These are phyloP conservation scores for Blastobasis adustella DNA, from an alignment of 2,888 invertebrate genomes.

Conservation along the genomic window DNA sequence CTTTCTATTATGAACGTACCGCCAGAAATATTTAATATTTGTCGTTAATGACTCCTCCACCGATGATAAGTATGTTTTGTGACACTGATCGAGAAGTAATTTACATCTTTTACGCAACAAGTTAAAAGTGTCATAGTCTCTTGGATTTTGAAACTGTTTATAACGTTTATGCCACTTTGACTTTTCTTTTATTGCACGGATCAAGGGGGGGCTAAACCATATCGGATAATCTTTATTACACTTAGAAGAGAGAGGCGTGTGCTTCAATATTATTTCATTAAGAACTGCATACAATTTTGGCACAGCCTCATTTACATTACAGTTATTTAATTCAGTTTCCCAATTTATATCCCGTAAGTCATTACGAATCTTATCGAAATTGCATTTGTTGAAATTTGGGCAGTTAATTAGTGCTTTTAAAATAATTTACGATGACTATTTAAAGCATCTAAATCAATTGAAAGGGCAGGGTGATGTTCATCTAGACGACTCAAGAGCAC, in stretches of 20 bases:
- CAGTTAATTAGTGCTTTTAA: not conserved
- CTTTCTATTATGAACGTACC: constrained; percentile 6
- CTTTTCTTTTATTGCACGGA: constrained; percentile 7
- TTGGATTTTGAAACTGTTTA: constrained; percentile 7
- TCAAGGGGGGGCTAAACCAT: constrained; percentile 8
- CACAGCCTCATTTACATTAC: not conserved
- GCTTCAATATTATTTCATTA: not conserved
- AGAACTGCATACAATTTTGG: not conserved
- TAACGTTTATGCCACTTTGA: constrained; percentile 3
- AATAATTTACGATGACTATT: not conserved
- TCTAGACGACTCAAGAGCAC: constrained; percentile 3
- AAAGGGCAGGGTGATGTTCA: constrained; percentile 3
- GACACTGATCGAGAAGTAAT: constrained; percentile 1
- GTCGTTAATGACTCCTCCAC: constrained; percentile 1
- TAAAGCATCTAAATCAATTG: not conserved
- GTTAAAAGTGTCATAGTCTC: constrained; percentile 9
- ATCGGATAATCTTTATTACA: not conserved
- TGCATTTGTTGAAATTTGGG: constrained; percentile 5
- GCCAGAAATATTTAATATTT: constrained; percentile 7
- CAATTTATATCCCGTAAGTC: constrained; percentile 1
- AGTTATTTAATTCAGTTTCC: not conserved
- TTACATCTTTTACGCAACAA: constrained; percentile 7
- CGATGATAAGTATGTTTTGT: not conserved
- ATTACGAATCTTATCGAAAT: not conserved
- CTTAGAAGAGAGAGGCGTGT: not conserved